Evolutionary conservation across 2,888 invertebrate genomes (phyloP).

Genomic region (Aleiodes leptofemur): DNA sequence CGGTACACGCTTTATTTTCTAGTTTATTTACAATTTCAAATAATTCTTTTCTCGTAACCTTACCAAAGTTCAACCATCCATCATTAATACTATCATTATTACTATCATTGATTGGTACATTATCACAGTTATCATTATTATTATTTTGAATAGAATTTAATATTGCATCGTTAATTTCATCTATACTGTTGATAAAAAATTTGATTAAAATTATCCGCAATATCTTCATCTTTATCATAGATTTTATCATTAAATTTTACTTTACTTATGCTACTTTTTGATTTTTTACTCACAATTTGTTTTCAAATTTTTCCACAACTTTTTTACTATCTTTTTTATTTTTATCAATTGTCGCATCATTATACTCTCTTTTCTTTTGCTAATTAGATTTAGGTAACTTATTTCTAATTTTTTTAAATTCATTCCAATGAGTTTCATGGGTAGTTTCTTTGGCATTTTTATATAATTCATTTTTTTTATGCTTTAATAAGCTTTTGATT

Average conservation of each 20-base stretch:
- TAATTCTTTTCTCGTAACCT: constrained; percentile 35
- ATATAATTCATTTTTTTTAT: constrained; percentile 37
- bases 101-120: constrained; percentile 29
- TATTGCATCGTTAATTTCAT: constrained; percentile 41
- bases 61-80: constrained; percentile 35
- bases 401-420: constrained; percentile 42
- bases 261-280: constrained; percentile 31
- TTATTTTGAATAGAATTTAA: constrained; percentile 38
- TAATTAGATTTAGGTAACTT: constrained; percentile 31
- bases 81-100: constrained; percentile 19
- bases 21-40: constrained; percentile 36
- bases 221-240: constrained; percentile 25
- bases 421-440: constrained; percentile 39
- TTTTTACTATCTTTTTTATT: constrained; percentile 39
- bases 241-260: constrained; percentile 35
- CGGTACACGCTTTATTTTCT: constrained; percentile 47
- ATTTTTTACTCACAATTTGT: constrained; percentile 39
- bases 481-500: constrained; percentile 38
- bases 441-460: constrained; percentile 38
- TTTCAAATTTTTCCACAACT: constrained; percentile 45
- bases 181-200: constrained; percentile 38
- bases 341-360: constrained; percentile 39
- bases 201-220: constrained; percentile 21
- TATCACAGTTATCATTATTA: constrained; percentile 30
- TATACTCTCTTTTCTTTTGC: constrained; percentile 32